Evolutionary conservation across 2,797 vertebrate genomes (phyloP).

Genomic region (Tangara arthus): DNA sequence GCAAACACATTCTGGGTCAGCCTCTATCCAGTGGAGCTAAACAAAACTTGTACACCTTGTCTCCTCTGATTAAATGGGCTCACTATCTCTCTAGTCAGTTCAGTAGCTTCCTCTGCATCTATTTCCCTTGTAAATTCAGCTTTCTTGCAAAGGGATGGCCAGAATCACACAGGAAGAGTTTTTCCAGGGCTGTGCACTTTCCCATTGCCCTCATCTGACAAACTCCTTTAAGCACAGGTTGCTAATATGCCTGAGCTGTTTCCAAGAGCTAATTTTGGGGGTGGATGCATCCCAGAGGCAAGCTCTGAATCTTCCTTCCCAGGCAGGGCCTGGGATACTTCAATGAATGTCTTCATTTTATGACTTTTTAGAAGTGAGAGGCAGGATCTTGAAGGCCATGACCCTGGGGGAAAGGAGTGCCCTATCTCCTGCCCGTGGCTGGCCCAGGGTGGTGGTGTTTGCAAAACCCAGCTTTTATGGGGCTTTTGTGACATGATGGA

Average conservation of each 20-base stretch:
- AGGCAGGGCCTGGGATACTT: neutral
- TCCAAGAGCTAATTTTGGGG: neutral
- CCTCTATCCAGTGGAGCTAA: neutral
- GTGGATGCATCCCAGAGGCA: neutral
- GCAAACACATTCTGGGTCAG: neutral
- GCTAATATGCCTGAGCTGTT: neutral
- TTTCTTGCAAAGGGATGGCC: neutral
- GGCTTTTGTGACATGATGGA: constrained; percentile 26
- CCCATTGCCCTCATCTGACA: neutral
- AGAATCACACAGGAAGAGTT: neutral
- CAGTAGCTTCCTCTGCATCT: neutral
- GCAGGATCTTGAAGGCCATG: neutral
- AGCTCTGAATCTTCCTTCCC: neutral
- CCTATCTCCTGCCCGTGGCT: constrained; percentile 31
- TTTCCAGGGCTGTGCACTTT: neutral
- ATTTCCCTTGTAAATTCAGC: neutral
- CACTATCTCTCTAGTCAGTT: neutral
- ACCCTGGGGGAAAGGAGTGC: constrained; percentile 15
- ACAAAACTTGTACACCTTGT: neutral
- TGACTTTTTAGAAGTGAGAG: constrained; percentile 17
- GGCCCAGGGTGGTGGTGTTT: constrained; percentile 35
- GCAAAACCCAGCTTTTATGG: constrained; percentile 48
- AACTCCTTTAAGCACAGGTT: neutral
- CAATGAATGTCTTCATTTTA: constrained; percentile 25
- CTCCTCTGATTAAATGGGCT: neutral